Evolutionary conservation across 2,888 invertebrate species (phyloP).

Genomic region (Neria commutata): DNA sequence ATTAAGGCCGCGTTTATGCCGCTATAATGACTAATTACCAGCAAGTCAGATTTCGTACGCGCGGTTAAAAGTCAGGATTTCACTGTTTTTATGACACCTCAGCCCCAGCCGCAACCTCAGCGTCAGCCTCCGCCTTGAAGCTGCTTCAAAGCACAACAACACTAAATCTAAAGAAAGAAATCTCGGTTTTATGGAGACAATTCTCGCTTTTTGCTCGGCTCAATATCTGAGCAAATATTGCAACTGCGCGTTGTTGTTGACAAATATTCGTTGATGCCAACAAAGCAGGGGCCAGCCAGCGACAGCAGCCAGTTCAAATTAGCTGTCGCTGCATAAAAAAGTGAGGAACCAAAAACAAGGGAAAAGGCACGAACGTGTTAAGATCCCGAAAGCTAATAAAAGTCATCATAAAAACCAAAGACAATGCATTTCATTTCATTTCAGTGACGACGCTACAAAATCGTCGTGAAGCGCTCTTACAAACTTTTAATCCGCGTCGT

Average conservation of each 20-base stretch:
- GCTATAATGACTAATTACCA: constrained; percentile 10
- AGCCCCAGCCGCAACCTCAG: neutral
- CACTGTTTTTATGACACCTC: constrained; percentile 13
- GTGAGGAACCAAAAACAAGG: neutral
- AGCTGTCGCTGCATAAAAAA: constrained; percentile 13
- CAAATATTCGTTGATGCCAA: neutral
- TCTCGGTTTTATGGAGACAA: constrained; percentile 2
- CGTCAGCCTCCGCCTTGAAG: too few species aligned
- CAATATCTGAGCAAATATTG: constrained; percentile 10
- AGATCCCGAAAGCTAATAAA: neutral
- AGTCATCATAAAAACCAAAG: neutral
- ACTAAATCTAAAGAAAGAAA: too few species aligned
- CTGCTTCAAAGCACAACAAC: too few species aligned
- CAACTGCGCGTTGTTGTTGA: constrained; percentile 14
- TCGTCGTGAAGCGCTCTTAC: too few species aligned
- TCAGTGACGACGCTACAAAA: too few species aligned
- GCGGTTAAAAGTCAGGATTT: constrained; percentile 7
- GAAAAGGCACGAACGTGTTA: neutral
- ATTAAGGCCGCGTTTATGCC: neutral
- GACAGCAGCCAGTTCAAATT: neutral
- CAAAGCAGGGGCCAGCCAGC: neutral
- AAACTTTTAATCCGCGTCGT: too few species aligned
- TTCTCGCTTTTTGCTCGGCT: neutral
- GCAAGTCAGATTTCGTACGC: too few species aligned
- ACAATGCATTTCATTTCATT: too few species aligned